Base-by-base conservation (phyloP, 2,888 invertebrate genomes). In the Serripes groenlandicus region DNA sequence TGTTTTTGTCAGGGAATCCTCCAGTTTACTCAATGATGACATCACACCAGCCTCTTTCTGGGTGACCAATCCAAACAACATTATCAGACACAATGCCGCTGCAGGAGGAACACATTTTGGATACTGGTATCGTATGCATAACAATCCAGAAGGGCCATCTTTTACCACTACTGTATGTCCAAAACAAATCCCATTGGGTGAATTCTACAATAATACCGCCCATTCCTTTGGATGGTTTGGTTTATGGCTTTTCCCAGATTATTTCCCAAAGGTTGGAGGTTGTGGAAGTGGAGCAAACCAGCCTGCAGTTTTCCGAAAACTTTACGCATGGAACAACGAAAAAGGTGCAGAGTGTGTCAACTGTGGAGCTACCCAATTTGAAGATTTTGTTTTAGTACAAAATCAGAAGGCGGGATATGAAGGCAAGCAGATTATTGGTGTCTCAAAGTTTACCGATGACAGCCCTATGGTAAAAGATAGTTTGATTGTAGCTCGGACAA, bases 11-110 rank as follows among this genome's bases (percentile, higher is more conserved):
- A 81, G 86, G 37, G 84, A 92, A 18, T 92, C 92, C 74, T 87
- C 93, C 5, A 92, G 92, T 83, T 87, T 94, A 26, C 86, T 91
- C 5, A 94, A 94, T 71, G 94, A 94, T 89, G 94, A 94, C 78
- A 88, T 94, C 79, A 94, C 94, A 5, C 94, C 94, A n/a, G 93
- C 94, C 56, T 89, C 90, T n/a, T 93, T 91, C 87, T 94, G 94
- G 94, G 88, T 92, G 4, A 91, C 94, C 56, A 93, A 94, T 85
- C 93, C 94, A 11, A 91, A 93, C 83, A 94, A 94, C 85, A 92
- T 87, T 9, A 66, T 92, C 68, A 80, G 83, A 35, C 91, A 93
- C 75, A 94, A 94, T 82, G 87, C 87, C 34, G 94, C 90, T 0
- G 94, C 93, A 3, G 94, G 94, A 1, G 93, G 93, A 5, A 91